A percentile compares a stretch with the other conserved stretches of the same genome.
Evolutionary conservation across 2,113 vertebrate genomes (phyloP).

Genomic region (Pluvianellus socialis): DNA sequence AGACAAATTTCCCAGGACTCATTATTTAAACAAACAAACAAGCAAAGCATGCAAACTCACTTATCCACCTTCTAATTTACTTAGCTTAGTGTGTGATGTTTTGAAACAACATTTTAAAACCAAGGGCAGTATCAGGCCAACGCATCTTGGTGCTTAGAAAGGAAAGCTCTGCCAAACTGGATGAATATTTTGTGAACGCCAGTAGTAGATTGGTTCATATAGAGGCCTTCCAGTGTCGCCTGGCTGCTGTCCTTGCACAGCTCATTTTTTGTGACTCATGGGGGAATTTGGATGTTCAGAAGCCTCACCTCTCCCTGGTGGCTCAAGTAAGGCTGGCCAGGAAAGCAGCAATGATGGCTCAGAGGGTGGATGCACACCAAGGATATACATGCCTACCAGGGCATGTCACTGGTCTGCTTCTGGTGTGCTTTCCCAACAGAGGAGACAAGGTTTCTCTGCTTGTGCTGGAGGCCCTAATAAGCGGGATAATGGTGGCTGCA

Average conservation of each 20-base stretch:
- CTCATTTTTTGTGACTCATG: not conserved
- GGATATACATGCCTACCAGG: not conserved
- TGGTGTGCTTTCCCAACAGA: not conserved
- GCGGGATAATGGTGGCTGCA: not conserved
- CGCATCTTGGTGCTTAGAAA: not conserved
- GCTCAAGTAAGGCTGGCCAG: not conserved
- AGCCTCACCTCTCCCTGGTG: not conserved
- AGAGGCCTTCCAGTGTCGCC: not conserved
- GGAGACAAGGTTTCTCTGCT: not conserved
- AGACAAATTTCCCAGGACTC: not conserved
- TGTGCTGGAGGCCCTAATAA: not conserved
- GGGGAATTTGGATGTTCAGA: not conserved
- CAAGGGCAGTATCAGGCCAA: not conserved
- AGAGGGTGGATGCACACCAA: not conserved
- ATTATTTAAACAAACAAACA: not conserved
- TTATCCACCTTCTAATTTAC: not conserved
- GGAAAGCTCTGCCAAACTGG: not conserved
- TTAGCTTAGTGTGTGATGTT: not conserved
- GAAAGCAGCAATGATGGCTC: not conserved
- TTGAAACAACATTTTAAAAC: not conserved
- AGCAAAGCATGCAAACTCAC: not conserved
- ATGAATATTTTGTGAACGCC: not conserved
- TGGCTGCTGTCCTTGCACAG: not conserved
- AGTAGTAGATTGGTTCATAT: accelerated
- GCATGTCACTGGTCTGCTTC: not conserved